Evolutionary conservation across 2,113 vertebrate species (phyloP).

Genomic region (Oriolus oriolus): DNA sequence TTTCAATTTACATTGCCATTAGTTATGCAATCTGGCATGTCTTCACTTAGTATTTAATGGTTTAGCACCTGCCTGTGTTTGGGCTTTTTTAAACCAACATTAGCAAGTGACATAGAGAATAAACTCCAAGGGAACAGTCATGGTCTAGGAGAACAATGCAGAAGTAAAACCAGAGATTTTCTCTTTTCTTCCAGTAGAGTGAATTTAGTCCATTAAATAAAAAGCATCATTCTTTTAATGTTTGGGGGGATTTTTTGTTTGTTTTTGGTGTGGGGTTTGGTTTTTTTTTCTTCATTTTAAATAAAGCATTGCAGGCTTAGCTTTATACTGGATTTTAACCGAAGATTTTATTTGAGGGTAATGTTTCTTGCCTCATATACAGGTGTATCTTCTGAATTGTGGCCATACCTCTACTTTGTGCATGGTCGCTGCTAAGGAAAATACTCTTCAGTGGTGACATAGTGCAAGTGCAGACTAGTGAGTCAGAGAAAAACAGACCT

Average conservation of each 20-base stretch:
- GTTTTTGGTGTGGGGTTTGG: too few relatives aligned
- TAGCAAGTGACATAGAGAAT: not conserved
- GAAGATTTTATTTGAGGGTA: not conserved
- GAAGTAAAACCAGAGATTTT: not conserved
- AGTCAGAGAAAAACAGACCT: not conserved
- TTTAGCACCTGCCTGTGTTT: slow-evolving; percentile 8
- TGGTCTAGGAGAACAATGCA: not conserved
- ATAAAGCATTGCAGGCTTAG: not conserved
- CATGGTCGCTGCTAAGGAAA: not conserved
- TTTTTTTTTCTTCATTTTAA: not conserved
- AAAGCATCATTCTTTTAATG: not conserved
- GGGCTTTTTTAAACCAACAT: not conserved
- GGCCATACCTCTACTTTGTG: not conserved
- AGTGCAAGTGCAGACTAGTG: not conserved
- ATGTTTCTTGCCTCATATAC: not conserved
- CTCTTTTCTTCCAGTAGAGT: not conserved
- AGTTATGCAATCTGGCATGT: slow-evolving; percentile 27
- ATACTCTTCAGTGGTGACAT: not conserved
- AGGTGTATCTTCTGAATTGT: not conserved
- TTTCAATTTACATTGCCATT: slow-evolving; percentile 24
- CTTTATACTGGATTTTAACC: not conserved
- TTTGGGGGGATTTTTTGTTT: not conserved
- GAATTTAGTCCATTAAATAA: not conserved
- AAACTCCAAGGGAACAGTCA: not conserved
- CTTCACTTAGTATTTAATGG: not conserved